Percentiles rank a stretch among this genome's conserved stretches.
Evolutionary conservation across 2,888 invertebrate genomes (phyloP).

Genomic region (Eupithecia tripunctaria): DNA sequence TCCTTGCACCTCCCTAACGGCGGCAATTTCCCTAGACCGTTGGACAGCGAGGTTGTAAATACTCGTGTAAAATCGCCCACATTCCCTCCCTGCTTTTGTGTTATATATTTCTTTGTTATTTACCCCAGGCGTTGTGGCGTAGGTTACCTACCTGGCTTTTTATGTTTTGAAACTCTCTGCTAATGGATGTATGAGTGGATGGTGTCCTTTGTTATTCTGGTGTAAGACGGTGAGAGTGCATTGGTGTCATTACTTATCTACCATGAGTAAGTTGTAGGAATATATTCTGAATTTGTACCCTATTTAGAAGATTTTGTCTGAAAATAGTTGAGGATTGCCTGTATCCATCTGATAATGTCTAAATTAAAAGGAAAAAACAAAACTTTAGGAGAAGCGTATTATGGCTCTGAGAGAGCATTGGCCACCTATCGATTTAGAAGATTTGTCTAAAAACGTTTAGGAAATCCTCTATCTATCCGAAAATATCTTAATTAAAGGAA

Average conservation of each 20-base stretch:
- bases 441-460: no score
- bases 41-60: conserved; percentile 84
- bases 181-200: conserved; percentile 37
- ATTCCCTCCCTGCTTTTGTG: conserved; percentile 80
- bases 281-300: no score
- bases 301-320: no score
- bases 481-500: no score
- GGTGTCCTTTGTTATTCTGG: conserved; percentile 20
- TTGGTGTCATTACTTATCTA: background rate
- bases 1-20: conserved; percentile 55
- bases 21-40: conserved; percentile 80
- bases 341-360: no score
- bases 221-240: conserved; percentile 6
- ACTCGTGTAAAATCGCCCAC: conserved; percentile 85
- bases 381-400: no score
- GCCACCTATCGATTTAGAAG: no score
- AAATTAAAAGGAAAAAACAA: no score
- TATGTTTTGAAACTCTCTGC: conserved; percentile 33
- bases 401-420: no score
- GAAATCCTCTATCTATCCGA: no score
- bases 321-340: no score
- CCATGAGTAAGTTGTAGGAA: no score
- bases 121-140: conserved; percentile 59
- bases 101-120: conserved; percentile 83
- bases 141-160: conserved; percentile 46